phyloP scores from a whole-genome alignment of 2,888 invertebrate species.

The Gymnoscelis rufifasciata region DNA sequence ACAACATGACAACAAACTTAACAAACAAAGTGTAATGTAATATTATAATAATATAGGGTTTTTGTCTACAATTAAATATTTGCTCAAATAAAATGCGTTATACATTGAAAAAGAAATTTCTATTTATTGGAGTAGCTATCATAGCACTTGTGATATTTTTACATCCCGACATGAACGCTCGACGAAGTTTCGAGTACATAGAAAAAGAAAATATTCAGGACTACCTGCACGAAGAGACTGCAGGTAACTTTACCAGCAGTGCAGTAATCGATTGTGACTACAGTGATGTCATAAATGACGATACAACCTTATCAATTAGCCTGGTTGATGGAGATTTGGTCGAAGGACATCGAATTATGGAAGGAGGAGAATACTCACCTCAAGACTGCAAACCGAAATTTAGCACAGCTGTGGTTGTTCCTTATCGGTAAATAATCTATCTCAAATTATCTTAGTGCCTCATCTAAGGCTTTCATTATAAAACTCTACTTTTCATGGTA shows the following conservation, averaged over 20 bases:
- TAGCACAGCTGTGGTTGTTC: conserved; percentile 90
- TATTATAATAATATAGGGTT: no score
- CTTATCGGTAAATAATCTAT: conserved; percentile 74
- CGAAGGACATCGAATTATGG: conserved; percentile 56
- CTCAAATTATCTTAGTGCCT: neutral
- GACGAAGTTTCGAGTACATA: conserved; percentile 65
- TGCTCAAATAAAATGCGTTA: conserved; percentile 44
- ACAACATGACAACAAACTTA: no score
- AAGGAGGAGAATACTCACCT: conserved; percentile 66
- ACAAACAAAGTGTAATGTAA: no score
- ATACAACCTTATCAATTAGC: conserved; percentile 50
- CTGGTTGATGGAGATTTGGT: conserved; percentile 56
- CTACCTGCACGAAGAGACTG: conserved; percentile 56
- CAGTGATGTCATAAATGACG: conserved; percentile 52
- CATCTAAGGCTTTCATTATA: neutral
- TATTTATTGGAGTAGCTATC: conserved; percentile 42
- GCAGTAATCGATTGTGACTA: conserved; percentile 60
- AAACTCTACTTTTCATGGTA: conserved; percentile 1
- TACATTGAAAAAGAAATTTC: conserved; percentile 50
- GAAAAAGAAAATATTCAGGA: conserved; percentile 59
- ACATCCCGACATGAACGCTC: conserved; percentile 51
- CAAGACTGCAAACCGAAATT: conserved; percentile 69
- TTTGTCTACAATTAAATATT: neutral
- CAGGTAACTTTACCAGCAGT: conserved; percentile 66
- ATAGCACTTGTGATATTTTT: conserved; percentile 50